Percentiles rank a stretch among this genome's conserved stretches.
These are phyloP conservation scores for Zoanthus sansibaricus DNA, from an alignment of 92 coral and sea anemone genomes.

Conservation along the genomic window DNA sequence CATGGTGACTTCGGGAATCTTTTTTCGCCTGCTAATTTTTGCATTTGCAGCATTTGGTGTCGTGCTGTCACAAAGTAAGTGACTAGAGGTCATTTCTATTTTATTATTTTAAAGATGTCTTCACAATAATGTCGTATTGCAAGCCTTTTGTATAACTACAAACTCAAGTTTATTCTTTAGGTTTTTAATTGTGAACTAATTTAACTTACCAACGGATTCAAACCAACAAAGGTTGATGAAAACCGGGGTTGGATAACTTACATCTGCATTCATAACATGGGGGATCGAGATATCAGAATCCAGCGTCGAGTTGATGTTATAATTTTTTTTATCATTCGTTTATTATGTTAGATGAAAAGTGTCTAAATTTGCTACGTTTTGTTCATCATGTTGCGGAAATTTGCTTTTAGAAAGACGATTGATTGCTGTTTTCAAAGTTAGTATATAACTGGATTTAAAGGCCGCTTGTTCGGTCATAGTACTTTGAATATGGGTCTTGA, in stretches of 20 bases:
- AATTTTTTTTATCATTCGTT: neutral
- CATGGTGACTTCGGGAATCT: constrained; percentile 17
- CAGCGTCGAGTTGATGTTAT: neutral
- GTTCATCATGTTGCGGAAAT: neutral
- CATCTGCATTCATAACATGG: neutral
- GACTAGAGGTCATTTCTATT: neutral
- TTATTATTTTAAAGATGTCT: neutral
- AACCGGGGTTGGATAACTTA: constrained; percentile 4
- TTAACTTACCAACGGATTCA: constrained; percentile 1
- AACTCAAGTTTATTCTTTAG: neutral
- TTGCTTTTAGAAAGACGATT: neutral
- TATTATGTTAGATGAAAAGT: neutral
- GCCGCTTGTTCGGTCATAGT: no score
- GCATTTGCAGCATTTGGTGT: neutral
- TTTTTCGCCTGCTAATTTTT: neutral
- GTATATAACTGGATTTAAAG: neutral
- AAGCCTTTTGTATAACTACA: neutral
- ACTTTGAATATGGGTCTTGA: neutral
- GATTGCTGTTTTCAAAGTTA: neutral
- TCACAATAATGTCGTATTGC: neutral
- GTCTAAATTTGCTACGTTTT: neutral
- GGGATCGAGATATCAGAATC: neutral
- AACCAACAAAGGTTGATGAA: neutral
- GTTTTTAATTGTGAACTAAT: neutral
- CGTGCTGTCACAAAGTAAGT: constrained; percentile 9